Conservation (phyloP, 1,140 invertebrate genomes). For the Saxidomus purpurata region DNA sequence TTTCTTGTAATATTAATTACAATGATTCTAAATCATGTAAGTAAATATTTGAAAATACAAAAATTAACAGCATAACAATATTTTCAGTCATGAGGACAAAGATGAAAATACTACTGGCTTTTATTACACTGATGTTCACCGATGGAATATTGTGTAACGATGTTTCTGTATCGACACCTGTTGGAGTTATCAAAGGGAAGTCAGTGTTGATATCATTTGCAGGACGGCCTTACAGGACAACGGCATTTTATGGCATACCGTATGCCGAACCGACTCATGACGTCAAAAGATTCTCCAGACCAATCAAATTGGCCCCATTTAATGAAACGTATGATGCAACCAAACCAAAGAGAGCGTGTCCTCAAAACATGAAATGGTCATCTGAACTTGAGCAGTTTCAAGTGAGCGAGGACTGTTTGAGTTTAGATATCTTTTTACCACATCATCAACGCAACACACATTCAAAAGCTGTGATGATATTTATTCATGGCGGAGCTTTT, state of each 20-base stretch:
- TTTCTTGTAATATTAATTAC: too few species aligned
- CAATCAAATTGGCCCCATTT: conserved; percentile 14
- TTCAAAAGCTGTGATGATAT: conserved; percentile 95
- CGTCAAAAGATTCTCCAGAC: not conserved
- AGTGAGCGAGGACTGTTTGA: conserved; percentile 95
- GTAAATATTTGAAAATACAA: too few species aligned
- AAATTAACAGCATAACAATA: too few species aligned
- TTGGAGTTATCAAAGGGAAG: not conserved
- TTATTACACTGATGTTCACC: too few species aligned
- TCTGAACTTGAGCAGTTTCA: not conserved
- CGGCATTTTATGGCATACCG: conserved; percentile 33
- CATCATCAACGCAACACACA: conserved; percentile 82
- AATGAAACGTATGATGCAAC: not conserved
- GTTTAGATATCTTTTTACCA: conserved; percentile 95
- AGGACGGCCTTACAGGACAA: not conserved
- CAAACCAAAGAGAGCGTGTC: not conserved
- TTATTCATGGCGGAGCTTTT: conserved; percentile 96
- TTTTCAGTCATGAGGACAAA: too few species aligned
- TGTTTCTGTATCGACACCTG: not conserved
- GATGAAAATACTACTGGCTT: too few species aligned
- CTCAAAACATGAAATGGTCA: not conserved
- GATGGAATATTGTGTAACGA: not conserved
- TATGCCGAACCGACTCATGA: conserved; percentile 27
- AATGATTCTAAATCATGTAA: too few species aligned
- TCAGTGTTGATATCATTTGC: not conserved